phyloP scores from a whole-genome alignment of 2,113 vertebrate species.

The Lampris incognitus region DNA sequence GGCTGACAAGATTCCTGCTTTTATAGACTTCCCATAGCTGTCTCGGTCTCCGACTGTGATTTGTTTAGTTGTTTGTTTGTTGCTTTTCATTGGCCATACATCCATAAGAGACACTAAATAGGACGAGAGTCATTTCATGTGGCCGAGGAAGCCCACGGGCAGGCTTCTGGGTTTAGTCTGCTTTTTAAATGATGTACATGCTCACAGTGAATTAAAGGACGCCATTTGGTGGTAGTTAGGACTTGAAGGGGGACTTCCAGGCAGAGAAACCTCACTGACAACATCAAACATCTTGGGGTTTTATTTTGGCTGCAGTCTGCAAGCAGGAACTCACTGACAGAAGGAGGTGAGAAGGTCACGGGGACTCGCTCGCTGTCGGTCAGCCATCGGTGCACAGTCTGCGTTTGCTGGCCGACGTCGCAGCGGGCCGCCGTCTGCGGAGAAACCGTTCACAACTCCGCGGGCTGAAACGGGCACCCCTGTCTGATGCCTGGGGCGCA shows the following conservation, averaged over 20 bases:
- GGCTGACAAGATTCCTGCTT: slow-evolving; percentile 36
- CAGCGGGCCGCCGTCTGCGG: not conserved
- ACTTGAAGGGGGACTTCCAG: slow-evolving; percentile 76
- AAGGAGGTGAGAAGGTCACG: slow-evolving; percentile 58
- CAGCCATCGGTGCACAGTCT: slow-evolving; percentile 9
- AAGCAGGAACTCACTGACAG: slow-evolving; percentile 38
- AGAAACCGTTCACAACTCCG: not conserved
- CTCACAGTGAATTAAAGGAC: slow-evolving; percentile 68
- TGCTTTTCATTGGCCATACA: slow-evolving; percentile 60
- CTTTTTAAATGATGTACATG: slow-evolving; percentile 64
- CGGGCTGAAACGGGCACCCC: not conserved
- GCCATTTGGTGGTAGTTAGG: slow-evolving; percentile 74
- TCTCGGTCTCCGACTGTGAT: slow-evolving; percentile 58
- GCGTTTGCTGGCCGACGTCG: not conserved
- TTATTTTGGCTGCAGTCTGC: slow-evolving; percentile 56
- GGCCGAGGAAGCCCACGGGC: slow-evolving; percentile 56
- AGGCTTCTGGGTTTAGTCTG: slow-evolving; percentile 76
- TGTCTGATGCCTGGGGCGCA: slow-evolving; percentile 18
- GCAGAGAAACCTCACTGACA: slow-evolving; percentile 53
- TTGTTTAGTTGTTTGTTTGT: slow-evolving; percentile 75
- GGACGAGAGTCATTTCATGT: slow-evolving; percentile 59
- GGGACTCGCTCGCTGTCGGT: slow-evolving; percentile 17
- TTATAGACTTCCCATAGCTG: slow-evolving; percentile 35
- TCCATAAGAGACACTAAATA: slow-evolving; percentile 47
- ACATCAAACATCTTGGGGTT: slow-evolving; percentile 70